Conservation (phyloP, 2,888 invertebrate genomes). For the Nowickia ferox region DNA sequence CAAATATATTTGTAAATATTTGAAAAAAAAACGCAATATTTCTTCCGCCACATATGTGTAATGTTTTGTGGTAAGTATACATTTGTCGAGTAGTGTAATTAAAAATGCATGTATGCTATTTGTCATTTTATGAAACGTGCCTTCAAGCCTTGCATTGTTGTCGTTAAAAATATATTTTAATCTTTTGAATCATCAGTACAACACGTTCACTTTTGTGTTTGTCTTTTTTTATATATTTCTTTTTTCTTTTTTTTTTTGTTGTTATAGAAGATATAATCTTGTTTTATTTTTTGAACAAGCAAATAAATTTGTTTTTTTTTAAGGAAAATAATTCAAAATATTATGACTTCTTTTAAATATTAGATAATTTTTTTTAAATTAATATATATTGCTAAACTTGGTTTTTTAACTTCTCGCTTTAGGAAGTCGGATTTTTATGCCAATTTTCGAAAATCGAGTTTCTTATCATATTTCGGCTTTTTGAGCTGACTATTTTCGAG, state of each 20-base stretch:
- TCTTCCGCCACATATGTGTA: neutral
- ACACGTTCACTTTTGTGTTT: constrained; percentile 43
- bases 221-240: neutral
- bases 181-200: constrained; percentile 33
- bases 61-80: neutral
- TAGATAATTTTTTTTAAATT: too few species aligned
- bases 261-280: neutral
- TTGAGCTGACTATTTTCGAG: too few species aligned
- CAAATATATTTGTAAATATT: too few species aligned
- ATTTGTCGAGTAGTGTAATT: neutral
- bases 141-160: neutral
- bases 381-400: too few species aligned
- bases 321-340: too few species aligned
- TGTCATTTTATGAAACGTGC: constrained; percentile 31
- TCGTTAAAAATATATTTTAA: constrained; percentile 29
- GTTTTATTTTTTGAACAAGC: too few species aligned
- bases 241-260: neutral
- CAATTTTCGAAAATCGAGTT: too few species aligned
- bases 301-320: too few species aligned
- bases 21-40: neutral
- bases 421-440: too few species aligned
- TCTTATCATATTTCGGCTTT: too few species aligned
- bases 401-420: too few species aligned
- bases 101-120: neutral
- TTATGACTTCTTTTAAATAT: too few species aligned